Base-by-base conservation (phyloP, 2,113 vertebrate genomes). In the Hirundichthys speculiger region DNA sequence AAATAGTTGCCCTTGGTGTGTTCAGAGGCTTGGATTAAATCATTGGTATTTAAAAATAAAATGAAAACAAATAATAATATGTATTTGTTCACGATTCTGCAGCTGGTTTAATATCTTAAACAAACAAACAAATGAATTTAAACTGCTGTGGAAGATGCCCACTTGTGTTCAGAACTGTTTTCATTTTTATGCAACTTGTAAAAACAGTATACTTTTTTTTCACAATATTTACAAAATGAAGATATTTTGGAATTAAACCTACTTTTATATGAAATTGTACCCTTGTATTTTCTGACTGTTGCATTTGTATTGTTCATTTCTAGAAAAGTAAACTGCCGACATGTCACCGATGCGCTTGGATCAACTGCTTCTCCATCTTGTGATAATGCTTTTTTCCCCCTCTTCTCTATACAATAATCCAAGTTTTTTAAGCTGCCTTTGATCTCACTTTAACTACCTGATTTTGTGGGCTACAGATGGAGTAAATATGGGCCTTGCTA, bases 401-500 rank as follows among this genome's bases (percentile, higher is more conserved):
- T 45, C 53, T 70, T 62, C n/a, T 70, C 47, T 59, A 39, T 52
- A 72, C 73, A 79, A 84, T 85, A 81, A 79, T 68, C 15, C 59
- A 12, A 12, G 67, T 65, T 89, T 85, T 86, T 86, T 80, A 89
- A 82, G 75, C 83, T 30, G 56, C 73, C 90, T 91, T 91, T 91
- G 92, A 91, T 93, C 86, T 84, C 20, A 61, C 85, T 86, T 80
- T 69, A 57, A 83, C 87, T 63, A 86, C 79, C 88, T 87, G 83
- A 89, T 89, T 93, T 88, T 89, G 90, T 69, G 79, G 80, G 83
- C 67, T 78, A 77, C 92, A 92, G 91, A 93, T 93, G 93, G 92
- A 92, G 90, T 90, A 92, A 94, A 94, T 93, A 93, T 93, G 93
- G 89, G 69, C 46, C 75, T 88, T 64, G 69, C 87, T 73, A 71